phyloP scores from a whole-genome alignment of 2,888 invertebrate genomes.

The Tetropium fuscum region DNA sequence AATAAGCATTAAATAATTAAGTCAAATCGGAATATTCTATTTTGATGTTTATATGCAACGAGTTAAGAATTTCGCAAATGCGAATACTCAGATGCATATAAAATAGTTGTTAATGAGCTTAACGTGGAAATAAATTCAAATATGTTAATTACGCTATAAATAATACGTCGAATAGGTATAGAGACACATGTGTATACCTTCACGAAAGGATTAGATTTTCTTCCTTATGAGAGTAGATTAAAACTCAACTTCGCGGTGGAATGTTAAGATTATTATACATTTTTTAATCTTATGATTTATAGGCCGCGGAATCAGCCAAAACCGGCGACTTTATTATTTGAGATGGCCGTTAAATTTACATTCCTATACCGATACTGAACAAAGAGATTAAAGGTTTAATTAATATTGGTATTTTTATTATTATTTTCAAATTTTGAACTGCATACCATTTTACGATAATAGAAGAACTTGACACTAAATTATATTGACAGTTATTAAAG shows the following conservation, averaged over 20 bases:
- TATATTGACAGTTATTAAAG: conserved; percentile 25
- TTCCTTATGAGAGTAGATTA: conserved; percentile 22
- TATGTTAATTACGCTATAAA: conserved; percentile 37
- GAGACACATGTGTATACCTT: conserved; percentile 20
- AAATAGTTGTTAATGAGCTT: conserved; percentile 36
- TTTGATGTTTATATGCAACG: not conserved
- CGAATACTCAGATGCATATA: conserved; percentile 15
- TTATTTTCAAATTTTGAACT: conserved; percentile 10
- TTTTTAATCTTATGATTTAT: conserved; percentile 22
- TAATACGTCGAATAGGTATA: conserved; percentile 15
- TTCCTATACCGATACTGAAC: conserved; percentile 22
- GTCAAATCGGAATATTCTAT: conserved; percentile 10
- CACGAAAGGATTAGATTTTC: conserved; percentile 16
- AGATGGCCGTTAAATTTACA: conserved; percentile 36
- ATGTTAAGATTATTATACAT: conserved; percentile 11
- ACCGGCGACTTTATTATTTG: conserved; percentile 34
- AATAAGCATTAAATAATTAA: too few species aligned
- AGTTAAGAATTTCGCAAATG: conserved; percentile 15
- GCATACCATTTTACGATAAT: conserved; percentile 15
- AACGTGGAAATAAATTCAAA: conserved; percentile 41
- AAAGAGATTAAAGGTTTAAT: conserved; percentile 22
- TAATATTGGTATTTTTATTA: conserved; percentile 6
- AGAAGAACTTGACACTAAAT: conserved; percentile 24
- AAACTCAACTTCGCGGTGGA: conserved; percentile 7
- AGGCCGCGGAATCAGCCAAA: conserved; percentile 3